A percentile compares a stretch with the other conserved stretches of the same genome.
These are phyloP conservation scores for Camponotus fellah DNA, from an alignment of 2,888 invertebrate genomes.

Conservation along the genomic window DNA sequence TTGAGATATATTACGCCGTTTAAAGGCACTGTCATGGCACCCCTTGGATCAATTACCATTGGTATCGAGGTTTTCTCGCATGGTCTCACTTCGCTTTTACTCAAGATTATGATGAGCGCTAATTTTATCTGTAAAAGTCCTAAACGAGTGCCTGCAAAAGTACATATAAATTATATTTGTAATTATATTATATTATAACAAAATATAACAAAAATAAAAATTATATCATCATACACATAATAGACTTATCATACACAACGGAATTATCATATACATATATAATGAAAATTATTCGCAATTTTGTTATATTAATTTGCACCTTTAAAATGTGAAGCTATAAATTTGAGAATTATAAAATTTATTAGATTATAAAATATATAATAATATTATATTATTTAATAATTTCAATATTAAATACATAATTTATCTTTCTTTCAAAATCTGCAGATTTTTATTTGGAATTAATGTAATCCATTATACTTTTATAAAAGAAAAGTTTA, in stretches of 20 bases:
- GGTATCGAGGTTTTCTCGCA: conserved; percentile 76
- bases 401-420: background rate
- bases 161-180: background rate
- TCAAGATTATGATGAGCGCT: conserved; percentile 75
- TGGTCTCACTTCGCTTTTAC: conserved; percentile 75
- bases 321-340: background rate
- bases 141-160: conserved; percentile 76
- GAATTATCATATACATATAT: background rate
- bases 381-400: background rate
- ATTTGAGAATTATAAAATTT: background rate
- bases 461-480: background rate
- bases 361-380: background rate
- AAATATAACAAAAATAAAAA: background rate
- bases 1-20: conserved; percentile 74
- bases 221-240: background rate
- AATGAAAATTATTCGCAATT: background rate
- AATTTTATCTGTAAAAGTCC: conserved; percentile 80
- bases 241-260: too few relatives aligned
- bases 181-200: background rate
- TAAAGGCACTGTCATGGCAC: conserved; percentile 64
- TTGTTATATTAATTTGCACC: background rate
- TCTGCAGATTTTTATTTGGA: background rate
- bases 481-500: too few relatives aligned
- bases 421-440: background rate
- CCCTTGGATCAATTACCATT: conserved; percentile 71